These are phyloP conservation scores for Zaprionus vittiger DNA, from an alignment of 1,140 invertebrate genomes.

Conservation along the genomic window DNA sequence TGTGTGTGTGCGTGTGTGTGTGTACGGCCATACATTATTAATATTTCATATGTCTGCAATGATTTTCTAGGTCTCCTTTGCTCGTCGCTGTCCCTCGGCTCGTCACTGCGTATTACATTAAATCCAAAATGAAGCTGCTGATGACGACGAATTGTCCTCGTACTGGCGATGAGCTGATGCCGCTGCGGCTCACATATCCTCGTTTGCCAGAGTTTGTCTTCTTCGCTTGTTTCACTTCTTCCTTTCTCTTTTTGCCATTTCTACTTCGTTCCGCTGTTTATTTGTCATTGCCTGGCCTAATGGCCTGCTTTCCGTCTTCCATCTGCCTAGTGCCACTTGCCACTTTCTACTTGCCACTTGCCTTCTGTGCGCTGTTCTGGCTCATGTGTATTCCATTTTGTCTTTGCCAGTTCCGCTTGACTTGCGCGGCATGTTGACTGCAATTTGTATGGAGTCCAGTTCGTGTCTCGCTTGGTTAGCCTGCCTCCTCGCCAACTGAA, in stretches of 20 bases:
- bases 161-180: conserved; percentile 19
- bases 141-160: conserved; percentile 80
- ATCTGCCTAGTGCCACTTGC: conserved; percentile 21
- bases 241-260: background rate
- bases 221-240: conserved; percentile 7
- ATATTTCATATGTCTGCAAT: conserved; percentile 83
- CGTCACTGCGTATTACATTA: conserved; percentile 80
- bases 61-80: conserved; percentile 68
- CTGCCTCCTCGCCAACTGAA: background rate
- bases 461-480: conserved; percentile 72
- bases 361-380: conserved; percentile 49
- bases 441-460: conserved; percentile 75
- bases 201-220: conserved; percentile 16
- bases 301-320: conserved; percentile 23
- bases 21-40: conserved; percentile 74
- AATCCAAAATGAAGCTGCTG: conserved; percentile 81
- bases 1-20: conserved; percentile 20
- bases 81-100: conserved; percentile 51
- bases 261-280: conserved; percentile 53
- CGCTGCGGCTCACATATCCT: conserved; percentile 24
- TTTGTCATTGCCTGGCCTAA: conserved; percentile 74
- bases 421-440: conserved; percentile 79
- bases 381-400: conserved; percentile 81
- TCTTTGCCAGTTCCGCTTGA: conserved; percentile 78
- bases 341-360: conserved; percentile 29